Base-by-base conservation (phyloP, 2,888 invertebrate species). In the Clepsis dumicolana region DNA sequence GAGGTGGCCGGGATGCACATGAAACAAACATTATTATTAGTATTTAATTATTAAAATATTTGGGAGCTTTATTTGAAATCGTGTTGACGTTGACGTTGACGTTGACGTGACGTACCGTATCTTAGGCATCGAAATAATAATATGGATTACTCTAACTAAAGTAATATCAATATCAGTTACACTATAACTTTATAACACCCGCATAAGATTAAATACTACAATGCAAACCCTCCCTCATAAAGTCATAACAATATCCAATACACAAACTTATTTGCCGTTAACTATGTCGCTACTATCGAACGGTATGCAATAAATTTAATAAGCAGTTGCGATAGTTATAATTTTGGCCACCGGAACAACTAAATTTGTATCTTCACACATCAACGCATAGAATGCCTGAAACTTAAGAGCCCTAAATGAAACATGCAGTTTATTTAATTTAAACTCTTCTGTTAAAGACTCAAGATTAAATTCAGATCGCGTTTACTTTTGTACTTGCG, bases 291-390 rank as follows among this genome's bases (percentile, higher is more conserved):
- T 50, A 41, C 14, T 16, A 1, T 12, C 3, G 10, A 38, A 62
- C 5, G 25, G 0, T 27, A 29, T n/a, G 7, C 21, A 12, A 48
- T 32, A 12, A 48, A 48, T 16, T 4, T n/a, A 18, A 4, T 25
- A 38, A 2, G 5, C 1, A n/a, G 8, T 12, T 16, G 16, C n/a
- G 21, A 38, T 29, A 24, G 56, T 67, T 63, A 27, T 38, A 2
- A 2, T 38, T 50, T 63, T 35, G 0, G 3, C 21, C 50, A 63
- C 48, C 29, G n/a, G 56, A 16, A 38, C 16, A 27, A 16, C 4
- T 63, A 67, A 50, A n/a, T 56, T 67, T 56, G 66, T 38, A 54
- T 44, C 44, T 53, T 21, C 52, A 60, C 59, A 60, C 59, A 52
- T 52, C 14, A 50, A 62, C 57, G 38, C 59, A 52, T 35, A 5